Base-by-base conservation (phyloP, 2,797 vertebrate genomes). In the Carduelis carduelis region DNA sequence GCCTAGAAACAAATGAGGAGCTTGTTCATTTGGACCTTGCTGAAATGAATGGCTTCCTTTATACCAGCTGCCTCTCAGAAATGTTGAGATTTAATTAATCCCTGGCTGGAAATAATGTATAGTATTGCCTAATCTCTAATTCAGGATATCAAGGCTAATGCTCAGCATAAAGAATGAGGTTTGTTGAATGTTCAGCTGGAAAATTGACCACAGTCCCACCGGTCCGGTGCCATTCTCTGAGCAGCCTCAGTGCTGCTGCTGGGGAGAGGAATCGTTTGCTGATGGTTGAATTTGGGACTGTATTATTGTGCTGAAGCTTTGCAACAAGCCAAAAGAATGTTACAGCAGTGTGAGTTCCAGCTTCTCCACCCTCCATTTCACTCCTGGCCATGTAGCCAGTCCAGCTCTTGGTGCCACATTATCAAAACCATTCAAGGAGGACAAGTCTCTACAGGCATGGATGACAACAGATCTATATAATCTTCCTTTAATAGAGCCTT, bases 71-170 rank as follows among this genome's bases (percentile, higher is more conserved):
- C 74, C 60, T 89, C 70, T 82, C 60, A 91, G 80, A 92, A 95
- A 95, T 41, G 34, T 43, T 60, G 60, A 79, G 56, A 63, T 89
- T 89, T 93, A 95, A 96, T 94, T 84, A 96, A 95, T 95, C 91
- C 83, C 91, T 93, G 77, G 49, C 70, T 89, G 77, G 53, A 91
- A 90, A 87, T 96, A 96, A 93, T 70, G 44, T 74, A 60, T 64
- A 90, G n/a, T 39, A 52, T 80, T 80, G 59, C 74, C 56, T 89
- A 50, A 95, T 90, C 80, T 84, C 83, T 84, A 77, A 76, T 56
- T 79, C 64, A 84, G 91, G 87, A 56, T 83, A 81, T 39, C 77
- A 79, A 23, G 84, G 86, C 77, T 90, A 93, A 90, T 84, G 80
- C 37, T 86, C 44, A 79, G 80, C 37, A 46, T 86, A 71, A 83